Evolutionary conservation across 2,888 invertebrate species (phyloP).

Genomic region (Nomada flava): DNA sequence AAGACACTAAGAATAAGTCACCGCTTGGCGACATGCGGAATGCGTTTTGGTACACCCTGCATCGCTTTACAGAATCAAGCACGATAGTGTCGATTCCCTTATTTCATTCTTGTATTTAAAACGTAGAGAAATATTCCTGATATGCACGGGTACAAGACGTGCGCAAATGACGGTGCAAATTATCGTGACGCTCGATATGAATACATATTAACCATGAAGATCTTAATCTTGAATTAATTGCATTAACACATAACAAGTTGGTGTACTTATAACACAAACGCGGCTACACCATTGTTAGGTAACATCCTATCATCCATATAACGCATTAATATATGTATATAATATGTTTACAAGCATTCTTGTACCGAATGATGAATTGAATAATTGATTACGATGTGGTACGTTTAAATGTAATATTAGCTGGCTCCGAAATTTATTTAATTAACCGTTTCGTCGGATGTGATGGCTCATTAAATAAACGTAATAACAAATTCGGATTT

Average conservation of each 20-base stretch:
- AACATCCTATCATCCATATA: constrained; percentile 1
- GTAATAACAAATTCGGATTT: background rate
- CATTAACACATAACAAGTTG: background rate
- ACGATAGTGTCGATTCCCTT: constrained; percentile 43
- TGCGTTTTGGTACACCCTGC: constrained; percentile 27
- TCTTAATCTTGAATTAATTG: constrained; percentile 41
- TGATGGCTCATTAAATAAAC: background rate
- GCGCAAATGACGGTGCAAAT: constrained; percentile 25
- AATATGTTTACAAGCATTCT: background rate
- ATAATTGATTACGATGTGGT: background rate
- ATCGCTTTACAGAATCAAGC: constrained; percentile 27
- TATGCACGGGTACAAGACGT: background rate
- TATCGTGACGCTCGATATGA: constrained; percentile 45
- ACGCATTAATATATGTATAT: background rate
- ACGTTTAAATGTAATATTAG: background rate
- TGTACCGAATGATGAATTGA: background rate
- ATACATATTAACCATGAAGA: constrained; percentile 41
- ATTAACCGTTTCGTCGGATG: background rate
- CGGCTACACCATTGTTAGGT: background rate
- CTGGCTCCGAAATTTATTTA: background rate
- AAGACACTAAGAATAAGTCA: constrained; percentile 42
- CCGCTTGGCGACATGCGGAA: constrained; percentile 46
- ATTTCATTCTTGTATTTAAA: constrained; percentile 14
- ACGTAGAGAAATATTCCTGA: background rate
- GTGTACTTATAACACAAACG: constrained; percentile 1